Conservation (phyloP, 2,113 vertebrate genomes). For the Ranitomeya imitator region DNA sequence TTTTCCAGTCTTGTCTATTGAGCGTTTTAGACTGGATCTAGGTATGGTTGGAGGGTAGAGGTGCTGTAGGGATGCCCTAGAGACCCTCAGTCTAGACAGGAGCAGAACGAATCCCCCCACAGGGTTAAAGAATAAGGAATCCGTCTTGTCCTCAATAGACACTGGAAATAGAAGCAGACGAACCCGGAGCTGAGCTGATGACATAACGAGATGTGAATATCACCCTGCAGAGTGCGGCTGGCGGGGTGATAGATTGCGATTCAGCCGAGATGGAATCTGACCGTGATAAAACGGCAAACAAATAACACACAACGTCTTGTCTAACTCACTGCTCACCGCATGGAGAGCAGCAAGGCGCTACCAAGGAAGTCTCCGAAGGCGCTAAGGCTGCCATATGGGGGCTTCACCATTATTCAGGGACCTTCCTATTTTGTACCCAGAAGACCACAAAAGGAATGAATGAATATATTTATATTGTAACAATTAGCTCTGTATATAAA, state of each 20-base stretch:
- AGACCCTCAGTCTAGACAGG: not conserved
- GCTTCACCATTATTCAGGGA: not conserved
- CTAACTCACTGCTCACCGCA: conserved; percentile 15
- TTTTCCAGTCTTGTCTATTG: too few relatives aligned
- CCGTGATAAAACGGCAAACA: conserved; percentile 15
- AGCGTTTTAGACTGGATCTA: not conserved
- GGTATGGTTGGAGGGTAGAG: not conserved
- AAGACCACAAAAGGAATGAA: too few relatives aligned
- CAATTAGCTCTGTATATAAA: too few relatives aligned
- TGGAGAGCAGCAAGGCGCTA: not conserved
- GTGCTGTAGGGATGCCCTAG: not conserved
- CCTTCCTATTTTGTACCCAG: not conserved
- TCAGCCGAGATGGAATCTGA: conserved; percentile 13
- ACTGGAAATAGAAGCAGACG: not conserved
- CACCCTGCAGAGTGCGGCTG: not conserved
- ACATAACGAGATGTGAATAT: conserved; percentile 13
- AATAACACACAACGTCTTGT: conserved; percentile 20
- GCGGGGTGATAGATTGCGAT: not conserved
- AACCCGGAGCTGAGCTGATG: not conserved
- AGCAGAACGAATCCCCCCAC: not conserved
- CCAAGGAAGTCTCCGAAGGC: not conserved
- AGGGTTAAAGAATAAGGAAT: not conserved
- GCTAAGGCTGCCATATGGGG: not conserved
- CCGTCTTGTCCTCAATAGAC: not conserved
- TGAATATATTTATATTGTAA: too few relatives aligned